These are phyloP conservation scores for Orthonevra nobilis DNA, from an alignment of 2,888 invertebrate genomes.

Conservation along the genomic window DNA sequence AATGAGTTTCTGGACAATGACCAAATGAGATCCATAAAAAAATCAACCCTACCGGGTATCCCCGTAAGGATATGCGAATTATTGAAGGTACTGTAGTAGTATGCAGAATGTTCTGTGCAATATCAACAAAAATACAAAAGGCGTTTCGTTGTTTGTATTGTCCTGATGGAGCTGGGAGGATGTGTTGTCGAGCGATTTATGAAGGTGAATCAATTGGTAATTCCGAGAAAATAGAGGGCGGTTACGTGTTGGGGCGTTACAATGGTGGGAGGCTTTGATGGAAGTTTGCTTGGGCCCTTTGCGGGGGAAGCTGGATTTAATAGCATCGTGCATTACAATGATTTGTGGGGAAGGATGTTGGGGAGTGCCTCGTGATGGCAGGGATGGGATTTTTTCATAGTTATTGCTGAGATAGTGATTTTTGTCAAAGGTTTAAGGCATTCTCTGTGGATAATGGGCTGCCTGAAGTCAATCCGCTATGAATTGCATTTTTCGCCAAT, in stretches of 20 bases:
- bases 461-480: too few species aligned
- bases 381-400: too few species aligned
- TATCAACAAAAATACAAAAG: slow-evolving; percentile 52
- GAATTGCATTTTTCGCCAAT: too few species aligned
- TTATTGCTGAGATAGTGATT: too few species aligned
- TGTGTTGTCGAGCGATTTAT: slow-evolving; percentile 48
- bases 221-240: slow-evolving; percentile 47
- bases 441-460: too few species aligned
- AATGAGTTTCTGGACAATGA: slow-evolving; percentile 64
- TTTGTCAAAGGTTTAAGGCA: too few species aligned
- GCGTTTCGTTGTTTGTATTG: slow-evolving; percentile 9
- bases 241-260: slow-evolving; percentile 35
- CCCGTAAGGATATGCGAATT: slow-evolving; percentile 37
- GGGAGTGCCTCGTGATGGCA: neutral
- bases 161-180: neutral
- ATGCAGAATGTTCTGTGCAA: slow-evolving; percentile 36
- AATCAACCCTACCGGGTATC: too few species aligned
- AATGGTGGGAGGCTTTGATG: neutral
- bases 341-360: slow-evolving; percentile 20
- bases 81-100: slow-evolving; percentile 23
- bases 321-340: slow-evolving; percentile 32
- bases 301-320: slow-evolving; percentile 24
- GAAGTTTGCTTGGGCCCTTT: slow-evolving; percentile 6
- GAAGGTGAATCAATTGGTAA: slow-evolving; percentile 67
- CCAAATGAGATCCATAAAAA: slow-evolving; percentile 20